A percentile compares a stretch with the other conserved stretches of the same genome.
Conservation (phyloP, 2,888 invertebrate species). For the Timema cristinae region DNA sequence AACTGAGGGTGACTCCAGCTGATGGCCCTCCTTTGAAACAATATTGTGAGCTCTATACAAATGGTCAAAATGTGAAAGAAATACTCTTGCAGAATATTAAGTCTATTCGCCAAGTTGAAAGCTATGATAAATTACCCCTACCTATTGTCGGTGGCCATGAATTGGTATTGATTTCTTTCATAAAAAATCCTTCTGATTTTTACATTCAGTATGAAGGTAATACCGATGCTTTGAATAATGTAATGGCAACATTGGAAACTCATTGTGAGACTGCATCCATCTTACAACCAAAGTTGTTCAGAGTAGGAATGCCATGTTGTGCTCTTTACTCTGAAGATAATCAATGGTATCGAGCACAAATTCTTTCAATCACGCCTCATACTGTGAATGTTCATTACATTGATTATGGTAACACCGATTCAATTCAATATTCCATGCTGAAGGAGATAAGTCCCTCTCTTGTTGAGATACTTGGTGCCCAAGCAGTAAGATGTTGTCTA, state of each 20-base stretch:
- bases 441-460: constrained; percentile 62
- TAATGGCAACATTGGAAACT: constrained; percentile 63
- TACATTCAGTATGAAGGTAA: constrained; percentile 66
- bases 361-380: constrained; percentile 53
- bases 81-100: constrained; percentile 34
- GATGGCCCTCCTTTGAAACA: constrained; percentile 69
- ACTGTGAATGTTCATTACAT: constrained; percentile 75
- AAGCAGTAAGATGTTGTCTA: constrained; percentile 74
- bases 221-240: constrained; percentile 55
- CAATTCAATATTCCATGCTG: constrained; percentile 57
- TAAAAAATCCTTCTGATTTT: constrained; percentile 67
- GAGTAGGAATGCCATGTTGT: constrained; percentile 62
- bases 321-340: constrained; percentile 76
- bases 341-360: constrained; percentile 89
- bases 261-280: constrained; percentile 53
- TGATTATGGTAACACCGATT: constrained; percentile 93
- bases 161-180: constrained; percentile 57
- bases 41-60: constrained; percentile 65
- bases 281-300: constrained; percentile 36
- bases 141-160: constrained; percentile 16
- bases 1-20: constrained; percentile 62
- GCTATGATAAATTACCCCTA: constrained; percentile 8
- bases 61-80: constrained; percentile 25
- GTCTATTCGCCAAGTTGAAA: constrained; percentile 1
- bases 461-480: constrained; percentile 59